phyloP scores from a whole-genome alignment of 2,113 vertebrate species.

The Eolophus roseicapilla region DNA sequence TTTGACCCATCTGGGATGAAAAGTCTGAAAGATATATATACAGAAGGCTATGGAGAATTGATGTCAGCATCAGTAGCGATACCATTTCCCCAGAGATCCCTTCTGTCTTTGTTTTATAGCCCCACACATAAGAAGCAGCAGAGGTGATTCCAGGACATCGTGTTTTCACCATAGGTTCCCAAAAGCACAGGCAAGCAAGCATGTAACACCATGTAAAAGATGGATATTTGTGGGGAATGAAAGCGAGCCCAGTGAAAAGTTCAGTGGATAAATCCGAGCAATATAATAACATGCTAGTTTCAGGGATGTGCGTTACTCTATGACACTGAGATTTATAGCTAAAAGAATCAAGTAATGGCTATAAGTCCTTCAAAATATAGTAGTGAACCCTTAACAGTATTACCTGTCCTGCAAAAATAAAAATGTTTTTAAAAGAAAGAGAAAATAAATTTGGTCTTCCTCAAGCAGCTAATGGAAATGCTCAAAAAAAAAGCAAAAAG shows the following conservation, averaged over 20 bases:
- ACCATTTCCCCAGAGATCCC: background rate
- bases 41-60: background rate
- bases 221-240: background rate
- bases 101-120: background rate
- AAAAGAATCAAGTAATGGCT: background rate
- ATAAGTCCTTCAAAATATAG: background rate
- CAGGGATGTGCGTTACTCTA: background rate
- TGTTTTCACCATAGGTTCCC: background rate
- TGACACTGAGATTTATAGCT: background rate
- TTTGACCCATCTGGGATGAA: background rate
- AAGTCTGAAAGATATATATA: background rate
- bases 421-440: background rate
- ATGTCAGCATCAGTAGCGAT: accelerated
- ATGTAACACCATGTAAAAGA: background rate
- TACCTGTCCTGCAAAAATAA: background rate
- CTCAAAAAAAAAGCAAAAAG: background rate
- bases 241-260: background rate
- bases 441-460: background rate
- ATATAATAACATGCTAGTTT: background rate
- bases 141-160: background rate
- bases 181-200: background rate
- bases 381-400: background rate
- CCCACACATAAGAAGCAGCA: background rate
- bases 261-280: background rate
- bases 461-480: background rate